Conservation (phyloP, 2,113 vertebrate genomes). For the Chamaea fasciata region DNA sequence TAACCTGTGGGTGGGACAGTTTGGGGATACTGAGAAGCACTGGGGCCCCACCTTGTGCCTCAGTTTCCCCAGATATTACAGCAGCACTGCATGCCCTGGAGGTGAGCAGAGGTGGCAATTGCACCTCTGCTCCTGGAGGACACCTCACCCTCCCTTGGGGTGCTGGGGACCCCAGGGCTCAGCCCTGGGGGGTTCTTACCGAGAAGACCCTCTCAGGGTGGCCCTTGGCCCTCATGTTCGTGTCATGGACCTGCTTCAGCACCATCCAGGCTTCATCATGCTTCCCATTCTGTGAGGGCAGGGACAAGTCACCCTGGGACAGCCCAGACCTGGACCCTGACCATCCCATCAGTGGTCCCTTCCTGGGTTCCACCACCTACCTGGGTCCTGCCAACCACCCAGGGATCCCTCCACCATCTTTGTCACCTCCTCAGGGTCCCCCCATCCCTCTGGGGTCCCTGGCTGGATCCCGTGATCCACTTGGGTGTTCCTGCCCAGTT, state of each 20-base stretch:
- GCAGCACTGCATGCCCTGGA: fast-evolving
- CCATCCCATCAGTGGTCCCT: fast-evolving
- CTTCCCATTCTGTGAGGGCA: conserved; percentile 86
- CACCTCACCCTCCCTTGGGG: fast-evolving
- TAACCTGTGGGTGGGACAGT: conserved; percentile 75
- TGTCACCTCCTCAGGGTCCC: not conserved
- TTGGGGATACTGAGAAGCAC: fast-evolving
- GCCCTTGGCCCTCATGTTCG: conserved; percentile 97
- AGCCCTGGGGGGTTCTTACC: conserved; percentile 64
- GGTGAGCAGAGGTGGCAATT: fast-evolving
- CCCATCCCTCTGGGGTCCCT: not conserved
- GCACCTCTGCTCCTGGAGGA: not conserved
- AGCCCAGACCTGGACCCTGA: fast-evolving
- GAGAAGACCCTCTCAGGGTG: conserved; percentile 95
- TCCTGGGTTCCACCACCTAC: not conserved
- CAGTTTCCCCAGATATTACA: not conserved
- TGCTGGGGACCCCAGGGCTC: not conserved
- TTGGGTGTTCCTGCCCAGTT: fast-evolving
- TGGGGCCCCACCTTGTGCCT: not conserved
- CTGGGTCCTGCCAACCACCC: not conserved
- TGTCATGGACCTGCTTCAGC: conserved; percentile 97
- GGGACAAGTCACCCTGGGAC: not conserved
- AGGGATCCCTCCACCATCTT: not conserved
- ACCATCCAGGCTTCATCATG: conserved; percentile 99
- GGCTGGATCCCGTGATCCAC: too few relatives aligned